Evolutionary conservation across 2,113 vertebrate species (phyloP).

Genomic region (Casuarius casuarius): DNA sequence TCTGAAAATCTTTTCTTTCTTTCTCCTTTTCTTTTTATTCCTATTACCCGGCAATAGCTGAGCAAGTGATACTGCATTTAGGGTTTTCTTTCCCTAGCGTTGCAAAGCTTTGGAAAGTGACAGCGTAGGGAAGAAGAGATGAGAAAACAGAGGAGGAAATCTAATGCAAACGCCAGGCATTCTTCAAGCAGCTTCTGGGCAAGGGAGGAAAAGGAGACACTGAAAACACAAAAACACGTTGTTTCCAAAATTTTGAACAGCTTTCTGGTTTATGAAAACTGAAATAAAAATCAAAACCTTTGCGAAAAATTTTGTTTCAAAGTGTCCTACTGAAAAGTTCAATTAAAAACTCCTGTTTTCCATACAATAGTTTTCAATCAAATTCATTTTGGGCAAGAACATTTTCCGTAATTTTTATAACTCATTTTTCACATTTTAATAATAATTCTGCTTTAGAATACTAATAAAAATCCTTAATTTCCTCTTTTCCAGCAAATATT

Average conservation of each 20-base stretch:
- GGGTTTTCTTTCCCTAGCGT: background rate
- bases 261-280: background rate
- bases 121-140: background rate
- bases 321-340: background rate
- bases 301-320: background rate
- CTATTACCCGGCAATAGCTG: background rate
- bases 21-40: background rate
- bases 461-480: background rate
- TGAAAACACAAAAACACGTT: background rate
- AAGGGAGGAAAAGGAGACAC: background rate
- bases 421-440: background rate
- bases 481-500: background rate
- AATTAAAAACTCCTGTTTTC: background rate
- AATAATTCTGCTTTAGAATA: background rate
- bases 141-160: slow-evolving; percentile 1
- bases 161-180: rapidly evolving
- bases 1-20: background rate
- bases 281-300: background rate
- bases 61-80: background rate
- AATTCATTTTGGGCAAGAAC: background rate
- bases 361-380: background rate
- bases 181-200: background rate
- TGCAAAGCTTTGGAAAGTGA: background rate
- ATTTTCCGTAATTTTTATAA: background rate
- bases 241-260: background rate